Evolutionary conservation across 1,140 invertebrate species (phyloP), one percentile per base, ranked within the genome.

Genomic region (Araneus ventricosus): DNA sequence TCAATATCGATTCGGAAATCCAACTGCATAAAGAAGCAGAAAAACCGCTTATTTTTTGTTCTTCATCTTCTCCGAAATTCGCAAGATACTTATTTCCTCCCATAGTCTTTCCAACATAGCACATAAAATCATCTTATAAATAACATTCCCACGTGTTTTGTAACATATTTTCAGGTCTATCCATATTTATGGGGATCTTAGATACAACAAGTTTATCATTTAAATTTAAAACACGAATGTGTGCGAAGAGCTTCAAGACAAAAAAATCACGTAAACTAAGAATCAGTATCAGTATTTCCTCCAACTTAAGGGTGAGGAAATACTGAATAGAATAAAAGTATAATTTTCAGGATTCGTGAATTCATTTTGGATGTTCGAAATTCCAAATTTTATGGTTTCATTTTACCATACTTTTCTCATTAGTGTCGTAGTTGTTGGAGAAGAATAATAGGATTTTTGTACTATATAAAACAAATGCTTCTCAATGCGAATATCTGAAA

Each of bases 181-280:
- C 67, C 67, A 75, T 75, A 75, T 75, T 75, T 75, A 75, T 75
- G 5, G 4, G 27, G 10, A 30, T 20, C 5, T 20, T 8, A 27
- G 24, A 67, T 67, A 75, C 67, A 75, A 75, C 67, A 75, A 30
- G 27, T 75, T 75, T 4, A 17, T 37, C 27, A 75, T 75, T 75
- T 75, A 75, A 75, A 75, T 75, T 75, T 75, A 75, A 75, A 75
- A 75, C 34, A 14, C 10, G 67, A 75, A 34, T 37, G 67, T 75
- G 17, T 34, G 17, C 27, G 67, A 34, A 52, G 8, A 34, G n/a
- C 4, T 10, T 10, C 67, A 5, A 34, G 59, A 67, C n/a, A 67
- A 34, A 17, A 75, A 75, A 30, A 34, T 4, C 10, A 34, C 4
- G 22, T 30, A 30, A 37, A 37, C 20, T 34, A 0, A 20, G 20